These are phyloP conservation scores for Chalcis sispes DNA, from an alignment of 2,888 invertebrate genomes.

Conservation along the genomic window DNA sequence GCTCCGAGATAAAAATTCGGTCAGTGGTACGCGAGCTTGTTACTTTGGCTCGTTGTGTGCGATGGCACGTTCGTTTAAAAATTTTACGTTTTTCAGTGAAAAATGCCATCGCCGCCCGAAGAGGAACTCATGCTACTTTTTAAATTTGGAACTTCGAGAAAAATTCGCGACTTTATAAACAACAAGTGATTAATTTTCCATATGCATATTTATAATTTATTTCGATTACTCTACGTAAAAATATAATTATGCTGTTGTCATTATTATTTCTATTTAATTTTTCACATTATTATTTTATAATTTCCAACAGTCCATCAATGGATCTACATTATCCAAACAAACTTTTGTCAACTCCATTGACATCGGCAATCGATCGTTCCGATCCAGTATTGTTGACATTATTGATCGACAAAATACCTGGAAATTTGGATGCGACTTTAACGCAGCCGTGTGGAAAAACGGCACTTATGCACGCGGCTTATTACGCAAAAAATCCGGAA, in stretches of 20 bases:
- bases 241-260: neutral
- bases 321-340: slow-evolving; percentile 61
- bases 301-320: slow-evolving; percentile 56
- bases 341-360: slow-evolving; percentile 61
- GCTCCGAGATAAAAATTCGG: slow-evolving; percentile 36
- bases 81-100: neutral
- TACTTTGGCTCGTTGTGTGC: neutral
- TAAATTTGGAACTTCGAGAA: slow-evolving; percentile 55
- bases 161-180: slow-evolving; percentile 60
- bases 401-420: slow-evolving; percentile 60
- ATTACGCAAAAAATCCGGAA: slow-evolving; percentile 57
- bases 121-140: slow-evolving; percentile 61
- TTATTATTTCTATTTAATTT: slow-evolving; percentile 4
- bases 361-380: slow-evolving; percentile 61
- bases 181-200: slow-evolving; percentile 53
- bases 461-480: slow-evolving; percentile 64
- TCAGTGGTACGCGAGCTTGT: slow-evolving; percentile 37
- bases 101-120: slow-evolving; percentile 50
- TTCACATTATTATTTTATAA: neutral
- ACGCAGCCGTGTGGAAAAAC: slow-evolving; percentile 62
- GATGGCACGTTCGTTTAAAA: no score
- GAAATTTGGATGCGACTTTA: slow-evolving; percentile 55
- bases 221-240: neutral
- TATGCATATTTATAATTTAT: neutral
- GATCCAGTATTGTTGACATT: slow-evolving; percentile 59